These are phyloP conservation scores for Belgica antarctica DNA, from an alignment of 2,888 invertebrate species.

Conservation along the genomic window DNA sequence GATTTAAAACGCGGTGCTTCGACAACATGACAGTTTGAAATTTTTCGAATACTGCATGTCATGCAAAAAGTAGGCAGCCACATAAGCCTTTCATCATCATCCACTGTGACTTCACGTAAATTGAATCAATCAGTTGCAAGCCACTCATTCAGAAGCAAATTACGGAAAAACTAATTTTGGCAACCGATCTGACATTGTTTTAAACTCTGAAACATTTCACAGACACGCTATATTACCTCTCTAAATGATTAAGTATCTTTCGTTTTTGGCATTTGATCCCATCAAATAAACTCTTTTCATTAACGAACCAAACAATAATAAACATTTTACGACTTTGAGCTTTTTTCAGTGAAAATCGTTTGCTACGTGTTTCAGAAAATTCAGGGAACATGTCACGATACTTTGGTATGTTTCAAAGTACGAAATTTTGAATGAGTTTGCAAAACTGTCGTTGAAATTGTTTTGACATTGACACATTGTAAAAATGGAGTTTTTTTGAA, in stretches of 20 bases:
- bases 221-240: conserved; percentile 6
- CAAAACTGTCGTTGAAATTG: too few species aligned
- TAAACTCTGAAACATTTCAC: not conserved
- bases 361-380: too few species aligned
- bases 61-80: not conserved
- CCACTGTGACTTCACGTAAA: not conserved
- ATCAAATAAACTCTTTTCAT: conserved; percentile 23
- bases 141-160: not conserved
- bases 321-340: conserved; percentile 28
- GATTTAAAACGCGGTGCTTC: too few species aligned
- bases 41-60: not conserved
- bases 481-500: too few species aligned
- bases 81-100: conserved; percentile 3
- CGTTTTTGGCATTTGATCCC: conserved; percentile 7
- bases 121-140: not conserved
- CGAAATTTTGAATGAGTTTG: too few species aligned
- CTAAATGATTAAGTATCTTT: conserved; percentile 19
- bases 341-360: too few species aligned
- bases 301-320: conserved; percentile 33
- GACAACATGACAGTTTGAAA: not conserved
- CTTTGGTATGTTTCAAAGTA: too few species aligned
- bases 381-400: too few species aligned
- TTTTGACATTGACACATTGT: too few species aligned
- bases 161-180: too few species aligned
- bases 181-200: not conserved